A percentile compares a stretch with the other conserved stretches of the same genome.
These are phyloP conservation scores for Gastrophysa polygoni DNA, from an alignment of 2,888 invertebrate species.

Conservation along the genomic window DNA sequence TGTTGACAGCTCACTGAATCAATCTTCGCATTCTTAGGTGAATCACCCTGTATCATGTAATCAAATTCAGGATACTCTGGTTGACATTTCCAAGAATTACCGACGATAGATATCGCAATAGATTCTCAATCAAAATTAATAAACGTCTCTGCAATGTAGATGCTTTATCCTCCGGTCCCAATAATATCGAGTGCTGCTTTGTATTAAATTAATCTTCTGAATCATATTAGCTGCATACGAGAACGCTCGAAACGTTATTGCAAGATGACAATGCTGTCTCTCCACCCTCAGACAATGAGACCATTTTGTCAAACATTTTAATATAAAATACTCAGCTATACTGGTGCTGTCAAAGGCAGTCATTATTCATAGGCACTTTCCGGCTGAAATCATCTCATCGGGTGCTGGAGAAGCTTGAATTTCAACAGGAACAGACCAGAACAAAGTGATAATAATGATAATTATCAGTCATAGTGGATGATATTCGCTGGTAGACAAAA, in stretches of 20 bases:
- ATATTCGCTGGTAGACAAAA: no score
- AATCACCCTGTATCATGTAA: no score
- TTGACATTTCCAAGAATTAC: not conserved
- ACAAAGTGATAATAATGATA: not conserved
- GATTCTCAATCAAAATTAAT: slow-evolving; percentile 26
- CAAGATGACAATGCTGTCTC: slow-evolving; percentile 51
- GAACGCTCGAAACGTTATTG: slow-evolving; percentile 41
- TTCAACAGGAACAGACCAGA: no score
- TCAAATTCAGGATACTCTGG: no score
- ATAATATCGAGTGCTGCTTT: slow-evolving; percentile 31
- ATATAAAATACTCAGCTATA: slow-evolving; percentile 51
- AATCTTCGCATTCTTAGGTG: no score
- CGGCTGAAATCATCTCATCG: slow-evolving; percentile 6
- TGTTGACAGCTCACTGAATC: no score
- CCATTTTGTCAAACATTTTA: slow-evolving; percentile 52
- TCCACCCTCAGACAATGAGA: slow-evolving; percentile 51
- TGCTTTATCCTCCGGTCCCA: slow-evolving; percentile 22
- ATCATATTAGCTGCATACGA: slow-evolving; percentile 40
- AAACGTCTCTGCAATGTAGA: slow-evolving; percentile 30
- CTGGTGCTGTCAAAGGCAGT: slow-evolving; percentile 37
- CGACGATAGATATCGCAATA: not conserved
- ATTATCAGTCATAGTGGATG: no score
- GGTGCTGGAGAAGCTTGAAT: not conserved
- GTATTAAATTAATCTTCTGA: slow-evolving; percentile 43
- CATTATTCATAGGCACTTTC: slow-evolving; percentile 40